These are phyloP conservation scores for Bombus turneri DNA, from an alignment of 1,140 invertebrate species.

Conservation along the genomic window DNA sequence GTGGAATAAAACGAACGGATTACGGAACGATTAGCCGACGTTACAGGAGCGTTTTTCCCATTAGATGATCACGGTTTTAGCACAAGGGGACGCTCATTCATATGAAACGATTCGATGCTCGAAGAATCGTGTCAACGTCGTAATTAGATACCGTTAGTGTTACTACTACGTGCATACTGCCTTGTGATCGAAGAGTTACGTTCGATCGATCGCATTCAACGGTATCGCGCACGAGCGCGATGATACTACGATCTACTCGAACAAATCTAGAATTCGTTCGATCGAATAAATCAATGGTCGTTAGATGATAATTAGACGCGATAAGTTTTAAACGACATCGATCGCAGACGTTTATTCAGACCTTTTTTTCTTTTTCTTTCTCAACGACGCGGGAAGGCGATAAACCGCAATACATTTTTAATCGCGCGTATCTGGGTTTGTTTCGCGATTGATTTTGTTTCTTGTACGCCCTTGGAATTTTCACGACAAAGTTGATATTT, in stretches of 20 bases:
- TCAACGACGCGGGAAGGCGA: neutral
- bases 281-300: neutral
- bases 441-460: neutral
- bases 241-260: neutral
- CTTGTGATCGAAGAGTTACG: slow-evolving; percentile 20
- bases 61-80: neutral
- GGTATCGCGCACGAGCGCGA: neutral
- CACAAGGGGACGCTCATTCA: slow-evolving; percentile 30
- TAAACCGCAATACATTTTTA: neutral
- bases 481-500: too few relatives aligned
- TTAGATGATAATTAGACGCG: neutral
- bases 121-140: slow-evolving; percentile 39
- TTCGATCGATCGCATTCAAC: slow-evolving; percentile 37
- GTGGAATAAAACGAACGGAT: slow-evolving; percentile 1
- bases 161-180: slow-evolving; percentile 6
- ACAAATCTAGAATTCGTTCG: neutral
- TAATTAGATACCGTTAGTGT: slow-evolving; percentile 45
- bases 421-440: neutral
- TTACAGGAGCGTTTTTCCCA: neutral
- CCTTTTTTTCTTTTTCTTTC: too few relatives aligned
- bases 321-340: neutral
- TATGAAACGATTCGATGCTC: slow-evolving; percentile 23
- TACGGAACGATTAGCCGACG: neutral
- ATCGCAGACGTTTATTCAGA: neutral
- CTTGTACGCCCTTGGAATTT: too few relatives aligned